Conservation (phyloP, 2,888 invertebrate species). For the Nephrotoma guestfalica region DNA sequence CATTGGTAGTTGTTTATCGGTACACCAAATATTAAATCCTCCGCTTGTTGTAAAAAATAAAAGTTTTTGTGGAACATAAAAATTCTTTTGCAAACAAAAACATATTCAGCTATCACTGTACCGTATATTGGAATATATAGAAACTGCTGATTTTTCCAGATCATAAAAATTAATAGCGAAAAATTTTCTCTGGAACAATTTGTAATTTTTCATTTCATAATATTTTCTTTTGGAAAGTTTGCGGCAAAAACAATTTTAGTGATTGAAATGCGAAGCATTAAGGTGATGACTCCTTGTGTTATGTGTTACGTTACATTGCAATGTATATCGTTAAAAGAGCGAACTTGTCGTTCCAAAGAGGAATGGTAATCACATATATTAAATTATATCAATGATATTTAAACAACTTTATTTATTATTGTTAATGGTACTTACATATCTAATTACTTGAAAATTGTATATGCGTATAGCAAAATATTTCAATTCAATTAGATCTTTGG, state of each 20-base stretch:
- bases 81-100: background rate
- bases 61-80: background rate
- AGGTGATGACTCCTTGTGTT: no score
- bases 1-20: background rate
- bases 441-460: no score
- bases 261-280: background rate
- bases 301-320: no score
- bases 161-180: background rate
- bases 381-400: background rate
- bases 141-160: background rate
- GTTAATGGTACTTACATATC: no score
- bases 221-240: background rate
- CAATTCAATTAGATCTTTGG: no score
- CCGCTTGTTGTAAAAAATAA: background rate
- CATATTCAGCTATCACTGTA: background rate
- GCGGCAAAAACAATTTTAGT: background rate
- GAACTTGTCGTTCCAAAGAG: background rate
- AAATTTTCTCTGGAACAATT: background rate
- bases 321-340: no score
- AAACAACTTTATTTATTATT: background rate
- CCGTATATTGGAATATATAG: no score
- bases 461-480: no score
- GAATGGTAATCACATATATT: background rate
- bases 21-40: background rate
- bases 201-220: background rate